A percentile compares a stretch with the other conserved stretches of the same genome.
These are phyloP conservation scores for Bradypodion pumilum DNA, from an alignment of 2,797 vertebrate species.

Conservation along the genomic window DNA sequence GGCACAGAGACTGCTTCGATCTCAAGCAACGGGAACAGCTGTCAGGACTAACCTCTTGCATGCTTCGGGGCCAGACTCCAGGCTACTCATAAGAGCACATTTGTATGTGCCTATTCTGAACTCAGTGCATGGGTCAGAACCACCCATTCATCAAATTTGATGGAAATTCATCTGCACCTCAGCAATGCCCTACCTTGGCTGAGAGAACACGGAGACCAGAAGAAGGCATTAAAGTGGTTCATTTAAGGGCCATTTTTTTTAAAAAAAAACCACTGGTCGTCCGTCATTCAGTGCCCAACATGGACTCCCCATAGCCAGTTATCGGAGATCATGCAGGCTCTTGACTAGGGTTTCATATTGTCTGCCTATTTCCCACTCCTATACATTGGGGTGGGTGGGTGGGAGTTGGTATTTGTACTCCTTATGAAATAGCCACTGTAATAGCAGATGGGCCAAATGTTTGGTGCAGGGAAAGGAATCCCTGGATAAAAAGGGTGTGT, in stretches of 20 bases:
- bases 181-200: background rate
- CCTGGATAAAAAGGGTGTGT: no score
- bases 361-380: background rate
- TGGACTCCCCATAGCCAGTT: background rate
- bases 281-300: background rate
- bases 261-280: background rate
- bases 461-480: background rate
- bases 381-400: no score
- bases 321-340: no score
- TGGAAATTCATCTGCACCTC: no score
- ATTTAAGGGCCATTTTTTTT: no score
- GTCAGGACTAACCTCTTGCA: accelerated
- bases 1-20: background rate
- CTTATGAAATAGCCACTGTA: background rate
- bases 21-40: background rate
- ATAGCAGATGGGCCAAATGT: accelerated
- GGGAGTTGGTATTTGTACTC: accelerated
- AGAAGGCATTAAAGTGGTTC: background rate
- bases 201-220: background rate
- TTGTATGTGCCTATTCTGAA: no score
- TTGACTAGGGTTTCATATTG: no score
- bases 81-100: no score
- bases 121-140: background rate
- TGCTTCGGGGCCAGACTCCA: background rate
- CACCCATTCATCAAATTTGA: background rate